Percentiles rank a stretch among this genome's conserved stretches.
Evolutionary conservation across 2,888 invertebrate species (phyloP).

Genomic region (Neuroscelio doddi): DNA sequence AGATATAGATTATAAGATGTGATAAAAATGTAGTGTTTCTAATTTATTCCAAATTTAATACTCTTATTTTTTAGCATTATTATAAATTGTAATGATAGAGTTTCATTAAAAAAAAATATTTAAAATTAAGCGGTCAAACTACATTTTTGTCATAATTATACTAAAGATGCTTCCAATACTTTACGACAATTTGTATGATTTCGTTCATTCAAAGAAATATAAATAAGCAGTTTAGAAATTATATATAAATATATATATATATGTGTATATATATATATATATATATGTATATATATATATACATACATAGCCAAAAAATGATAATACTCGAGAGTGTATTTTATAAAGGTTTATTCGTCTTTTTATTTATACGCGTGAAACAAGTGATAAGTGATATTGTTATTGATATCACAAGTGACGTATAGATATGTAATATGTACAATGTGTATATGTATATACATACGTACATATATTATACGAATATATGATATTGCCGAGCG

Average conservation of each 20-base stretch:
- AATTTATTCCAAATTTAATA: neutral
- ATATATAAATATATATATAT: slow-evolving; percentile 44
- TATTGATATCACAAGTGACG: slow-evolving; percentile 59
- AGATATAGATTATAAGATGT: slow-evolving; percentile 36
- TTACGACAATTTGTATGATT: slow-evolving; percentile 68
- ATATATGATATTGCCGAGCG: neutral
- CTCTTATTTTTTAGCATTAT: slow-evolving; percentile 30
- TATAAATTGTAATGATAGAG: no score
- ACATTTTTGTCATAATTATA: slow-evolving; percentile 54
- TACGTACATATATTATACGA: slow-evolving; percentile 16
- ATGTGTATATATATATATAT: slow-evolving; percentile 39
- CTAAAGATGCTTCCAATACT: slow-evolving; percentile 71
- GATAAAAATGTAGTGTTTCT: slow-evolving; percentile 26
- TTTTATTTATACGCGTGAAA: slow-evolving; percentile 69
- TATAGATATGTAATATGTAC: slow-evolving; percentile 36
- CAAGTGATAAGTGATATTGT: slow-evolving; percentile 72
- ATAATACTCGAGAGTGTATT: slow-evolving; percentile 72
- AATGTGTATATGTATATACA: slow-evolving; percentile 28
- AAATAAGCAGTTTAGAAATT: slow-evolving; percentile 57
- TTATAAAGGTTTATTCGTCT: slow-evolving; percentile 72
- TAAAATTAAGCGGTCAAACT: slow-evolving; percentile 29
- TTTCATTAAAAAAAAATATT: no score
- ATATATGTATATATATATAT: slow-evolving; percentile 35
- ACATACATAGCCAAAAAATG: slow-evolving; percentile 57
- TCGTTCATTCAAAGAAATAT: slow-evolving; percentile 60